Conservation (phyloP, 23 tunicate genomes). For the Trididemnum clinides region DNA sequence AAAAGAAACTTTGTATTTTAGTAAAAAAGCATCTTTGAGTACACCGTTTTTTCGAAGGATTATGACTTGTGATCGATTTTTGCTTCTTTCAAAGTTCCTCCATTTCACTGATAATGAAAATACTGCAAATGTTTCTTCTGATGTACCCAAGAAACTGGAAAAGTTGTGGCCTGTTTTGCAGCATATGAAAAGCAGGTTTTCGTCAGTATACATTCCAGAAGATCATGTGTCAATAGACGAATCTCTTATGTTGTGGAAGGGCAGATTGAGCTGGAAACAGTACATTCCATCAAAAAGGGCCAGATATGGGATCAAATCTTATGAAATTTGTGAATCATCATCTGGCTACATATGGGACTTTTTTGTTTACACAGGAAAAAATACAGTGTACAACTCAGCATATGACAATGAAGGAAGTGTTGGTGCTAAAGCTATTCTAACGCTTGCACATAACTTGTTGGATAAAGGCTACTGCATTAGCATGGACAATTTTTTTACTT, state of each 20-base stretch:
- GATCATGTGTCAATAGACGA: constrained; percentile 2
- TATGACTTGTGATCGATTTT: constrained; percentile 15
- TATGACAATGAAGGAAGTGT: neutral
- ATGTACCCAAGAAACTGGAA: neutral
- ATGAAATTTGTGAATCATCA: neutral
- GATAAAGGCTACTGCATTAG: constrained; percentile 24
- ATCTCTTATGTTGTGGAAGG: constrained; percentile 4
- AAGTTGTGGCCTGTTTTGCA: constrained; percentile 8
- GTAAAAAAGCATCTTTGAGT: neutral
- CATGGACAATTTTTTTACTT: constrained; percentile 17
- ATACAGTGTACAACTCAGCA: neutral
- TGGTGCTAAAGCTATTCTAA: neutral
- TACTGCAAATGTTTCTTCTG: too few relatives aligned
- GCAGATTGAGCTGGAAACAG: neutral
- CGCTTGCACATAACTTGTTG: too few relatives aligned
- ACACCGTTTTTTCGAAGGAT: constrained; percentile 14
- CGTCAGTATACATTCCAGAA: neutral
- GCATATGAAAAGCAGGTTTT: neutral
- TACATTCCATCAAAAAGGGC: constrained; percentile 5
- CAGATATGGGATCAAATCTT: neutral
- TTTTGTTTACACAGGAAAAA: constrained; percentile 20
- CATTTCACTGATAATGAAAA: constrained; percentile 5
- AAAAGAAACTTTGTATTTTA: neutral
- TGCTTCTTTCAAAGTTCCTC: neutral
- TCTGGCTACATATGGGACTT: constrained; percentile 27